Base-by-base conservation (phyloP, 2,888 invertebrate species). In the Melanargia galathea region DNA sequence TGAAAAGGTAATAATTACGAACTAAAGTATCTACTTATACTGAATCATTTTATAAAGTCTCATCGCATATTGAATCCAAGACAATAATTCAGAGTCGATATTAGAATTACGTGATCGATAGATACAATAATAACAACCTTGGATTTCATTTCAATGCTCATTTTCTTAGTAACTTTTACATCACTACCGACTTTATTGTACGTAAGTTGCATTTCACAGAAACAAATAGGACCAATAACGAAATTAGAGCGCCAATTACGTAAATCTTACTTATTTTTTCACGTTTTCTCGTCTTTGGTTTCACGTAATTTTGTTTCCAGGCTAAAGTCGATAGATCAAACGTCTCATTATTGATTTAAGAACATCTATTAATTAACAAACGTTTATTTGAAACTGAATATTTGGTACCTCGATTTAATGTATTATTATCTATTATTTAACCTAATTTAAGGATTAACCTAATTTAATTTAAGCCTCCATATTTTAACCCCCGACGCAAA, bases 231-330 rank as follows among this genome's bases (percentile, higher is more conserved):
- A 51, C 22, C 56, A 56, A 49, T 45, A 35, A 56, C 30, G 43
- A 56, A 56, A 43, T 43, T 22, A 38, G 45, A 52, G 13, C 18
- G 43, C 38, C 11, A 33, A 59, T 64, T 63, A 67, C 67, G 61
- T 63, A 65, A 67, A 63, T 64, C 63, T 59, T 65, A 52, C 60
- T 56, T 60, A 46, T 51, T 45, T 65, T 56, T 54, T 46, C 22
- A 35, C 30, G 49, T 60, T 64, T 63, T 43, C 13, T 35, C 6
- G 55, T 63, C n/a, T 51, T 18, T 48, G 11, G 6, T 11, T 57
- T 69, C 59, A 57, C 63, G 65, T 64, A 66, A 69, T 35, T 30
- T 46, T 13, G 10, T 51, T 48, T 38, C 46, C 38, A 57, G 55
- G 6, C 33, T 38, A 4, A 4, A 16, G 16, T 18, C 40, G 7